Conservation (phyloP, 1,140 invertebrate species). For the Macrocentrus cingulum region DNA sequence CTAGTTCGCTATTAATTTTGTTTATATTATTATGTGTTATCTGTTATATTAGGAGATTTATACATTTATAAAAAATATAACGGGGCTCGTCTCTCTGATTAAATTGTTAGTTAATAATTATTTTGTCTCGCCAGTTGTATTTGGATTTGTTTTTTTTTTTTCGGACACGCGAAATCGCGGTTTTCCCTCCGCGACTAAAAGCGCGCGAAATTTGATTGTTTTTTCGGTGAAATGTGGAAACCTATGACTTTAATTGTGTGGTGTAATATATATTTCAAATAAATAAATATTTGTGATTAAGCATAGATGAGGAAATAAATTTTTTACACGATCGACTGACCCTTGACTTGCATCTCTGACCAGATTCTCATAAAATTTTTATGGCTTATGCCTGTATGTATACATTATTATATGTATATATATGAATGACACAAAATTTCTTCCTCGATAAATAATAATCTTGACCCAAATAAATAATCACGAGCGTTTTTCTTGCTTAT, state of each 20-base stretch:
- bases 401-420: not conserved
- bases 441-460: conserved; percentile 21
- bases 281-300: no score
- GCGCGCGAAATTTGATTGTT: no score
- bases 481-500: no score
- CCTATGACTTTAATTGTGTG: no score
- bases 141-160: no score
- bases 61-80: conserved; percentile 3
- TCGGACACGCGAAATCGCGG: no score
- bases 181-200: no score
- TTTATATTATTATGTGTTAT: not conserved
- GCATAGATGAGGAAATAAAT: no score
- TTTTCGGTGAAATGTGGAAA: no score
- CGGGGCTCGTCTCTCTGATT: conserved; percentile 23
- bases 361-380: not conserved
- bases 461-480: conserved; percentile 23
- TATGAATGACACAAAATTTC: not conserved
- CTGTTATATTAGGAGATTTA: not conserved
- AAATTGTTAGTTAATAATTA: no score
- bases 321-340: conserved; percentile 16
- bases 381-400: no score
- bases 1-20: not conserved
- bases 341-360: conserved; percentile 11
- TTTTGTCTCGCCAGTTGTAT: not conserved
- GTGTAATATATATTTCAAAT: no score